Evolutionary conservation across 2,888 invertebrate genomes (phyloP), one percentile per base, ranked within the genome.

Genomic region (Sthenelais limicola): DNA sequence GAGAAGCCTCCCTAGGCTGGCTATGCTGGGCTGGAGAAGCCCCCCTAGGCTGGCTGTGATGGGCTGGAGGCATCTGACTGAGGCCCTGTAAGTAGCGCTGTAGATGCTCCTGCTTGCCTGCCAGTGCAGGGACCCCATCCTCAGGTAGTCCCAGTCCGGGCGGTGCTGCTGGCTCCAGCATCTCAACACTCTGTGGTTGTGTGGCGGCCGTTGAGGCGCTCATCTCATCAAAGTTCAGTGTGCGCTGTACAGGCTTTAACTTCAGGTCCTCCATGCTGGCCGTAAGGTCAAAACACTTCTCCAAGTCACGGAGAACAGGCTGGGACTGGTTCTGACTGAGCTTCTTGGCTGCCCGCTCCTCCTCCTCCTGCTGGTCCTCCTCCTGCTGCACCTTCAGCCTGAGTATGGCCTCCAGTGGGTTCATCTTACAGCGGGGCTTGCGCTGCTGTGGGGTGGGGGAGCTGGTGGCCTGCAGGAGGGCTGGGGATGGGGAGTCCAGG

Each of bases 401-500:
- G 32, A 9, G 43, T 43, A 43, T 9, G 43, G 43, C 43, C 43
- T 12, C 43, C 43, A 18, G 52, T 24, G 52, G 30, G 52, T 52
- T 30, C 21, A 52, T 26, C 3, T 15, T 52, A 26, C 30, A 52
- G 3, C 28, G 30, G 12, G 32, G 15, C 7, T 28, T 3, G 3
- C 21, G 52, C n/a, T n/a, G n/a, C n/a, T n/a, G n/a, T n/a, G n/a
- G n/a, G n/a, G n/a, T n/a, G n/a, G n/a, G n/a, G n/a, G n/a, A n/a
- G n/a, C n/a, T n/a, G n/a, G 38, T 52, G 4, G 49, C 49, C 24
- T 71, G 68, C 15, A 83, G 67, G 9, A 95, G 89, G 76, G 92
- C 91, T 0, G 93, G 93, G 82, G 94, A 94, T 0, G 95, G 94
- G 28, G 91, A 89, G 0, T 94, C 91, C 58, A 95, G 87, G 0